Evolutionary conservation across 2,797 vertebrate genomes (phyloP).

Genomic region (Enteromius thamalakanensis): DNA sequence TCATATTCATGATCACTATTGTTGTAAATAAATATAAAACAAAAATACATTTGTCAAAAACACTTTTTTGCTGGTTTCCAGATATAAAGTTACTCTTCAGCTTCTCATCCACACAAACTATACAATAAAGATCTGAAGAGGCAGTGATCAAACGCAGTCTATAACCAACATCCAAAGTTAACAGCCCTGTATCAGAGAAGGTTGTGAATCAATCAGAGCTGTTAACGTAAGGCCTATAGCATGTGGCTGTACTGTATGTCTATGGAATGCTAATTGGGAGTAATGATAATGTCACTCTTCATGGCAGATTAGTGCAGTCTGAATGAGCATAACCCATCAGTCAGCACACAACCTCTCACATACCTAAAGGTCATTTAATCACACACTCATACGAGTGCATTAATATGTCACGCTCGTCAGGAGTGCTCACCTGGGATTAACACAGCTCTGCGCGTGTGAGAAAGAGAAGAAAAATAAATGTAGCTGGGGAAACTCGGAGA

Average conservation of each 20-base stretch:
- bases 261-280: constrained; percentile 60
- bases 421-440: constrained; percentile 60
- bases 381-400: constrained; percentile 59
- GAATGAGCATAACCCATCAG: constrained; percentile 60
- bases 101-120: neutral
- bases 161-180: neutral
- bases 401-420: constrained; percentile 57
- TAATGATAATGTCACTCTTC: constrained; percentile 63
- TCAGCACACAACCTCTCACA: constrained; percentile 58
- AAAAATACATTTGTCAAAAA: neutral
- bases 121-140: neutral
- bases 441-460: constrained; percentile 26
- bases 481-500: neutral
- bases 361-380: constrained; percentile 64
- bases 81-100: neutral
- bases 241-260: constrained; percentile 50
- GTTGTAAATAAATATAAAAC: neutral
- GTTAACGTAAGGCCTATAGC: constrained; percentile 42
- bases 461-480: neutral
- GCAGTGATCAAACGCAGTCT: neutral
- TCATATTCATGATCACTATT: neutral
- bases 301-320: constrained; percentile 58
- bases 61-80: neutral
- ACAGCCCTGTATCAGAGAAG: neutral
- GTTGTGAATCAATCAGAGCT: constrained; percentile 23